Base-by-base conservation (phyloP, 2,888 invertebrate species). In the Zhuqinia jingwanae region DNA sequence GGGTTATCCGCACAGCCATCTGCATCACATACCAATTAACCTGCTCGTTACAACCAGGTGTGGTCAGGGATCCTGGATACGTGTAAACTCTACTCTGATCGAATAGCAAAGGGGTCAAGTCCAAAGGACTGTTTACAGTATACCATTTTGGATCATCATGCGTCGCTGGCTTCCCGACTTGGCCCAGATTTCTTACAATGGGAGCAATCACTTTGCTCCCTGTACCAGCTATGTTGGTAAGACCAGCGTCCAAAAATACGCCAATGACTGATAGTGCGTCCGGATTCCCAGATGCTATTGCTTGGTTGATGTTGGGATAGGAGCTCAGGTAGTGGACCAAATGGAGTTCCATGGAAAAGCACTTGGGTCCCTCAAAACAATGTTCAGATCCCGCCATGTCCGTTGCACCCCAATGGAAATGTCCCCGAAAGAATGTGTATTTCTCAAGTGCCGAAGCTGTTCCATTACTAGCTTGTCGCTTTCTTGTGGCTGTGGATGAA, bases 11-110 rank as follows among this genome's bases (percentile, higher is more conserved):
- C 6, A 86, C 81, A 0, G 86, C 80, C 17, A 42, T 80, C 45
- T 86, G 75, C 76, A 86, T 76, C 56, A 86, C 86, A 50, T 68
- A 86, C 86, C 86, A 86, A 17, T 80, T 81, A 13, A 86, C 86
- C 45, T 86, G 86, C 17, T 86, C 86, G 30, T 86, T 68, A 63
- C 86, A 86, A 22, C 81, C 86, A 2, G 86, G 86, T 3, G 86
- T 86, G 17, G 86, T 86, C 0, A 86, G 50, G 25, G 76, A 76
- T 20, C 86, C 86, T 22, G 45, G 80, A 20, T 81, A 76, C 76
- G 77, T 42, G 36, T 27, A 77, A 11, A 75, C 75, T 47, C 70
- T 63, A 5, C 60, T 15, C 53, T n/a, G 2, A 81, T 86, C 30
- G 15, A 47, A 1, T n/a, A 86, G 68, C 0, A 86, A 45, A 36